These are phyloP conservation scores for Genyomyrus donnyi DNA, from an alignment of 2,113 vertebrate genomes.

Conservation along the genomic window DNA sequence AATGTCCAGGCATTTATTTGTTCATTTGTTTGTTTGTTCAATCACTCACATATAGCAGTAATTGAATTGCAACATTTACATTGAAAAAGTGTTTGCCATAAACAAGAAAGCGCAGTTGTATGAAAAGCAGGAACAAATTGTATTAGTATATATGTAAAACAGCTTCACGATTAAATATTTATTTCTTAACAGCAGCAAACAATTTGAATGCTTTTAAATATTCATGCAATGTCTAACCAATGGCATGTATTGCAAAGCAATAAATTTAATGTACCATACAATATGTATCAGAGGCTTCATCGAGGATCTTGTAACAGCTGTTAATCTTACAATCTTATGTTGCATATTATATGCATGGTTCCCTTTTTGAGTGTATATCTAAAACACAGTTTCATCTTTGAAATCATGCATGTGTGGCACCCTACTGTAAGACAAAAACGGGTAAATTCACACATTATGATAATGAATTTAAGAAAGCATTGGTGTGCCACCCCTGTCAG, in stretches of 20 bases:
- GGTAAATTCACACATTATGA: not conserved
- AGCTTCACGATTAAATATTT: not conserved
- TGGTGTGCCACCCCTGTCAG: not conserved
- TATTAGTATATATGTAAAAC: constrained; percentile 6
- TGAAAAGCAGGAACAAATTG: not conserved
- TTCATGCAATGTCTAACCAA: not conserved
- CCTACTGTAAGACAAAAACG: not conserved
- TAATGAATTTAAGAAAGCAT: not conserved
- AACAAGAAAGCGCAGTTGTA: not conserved
- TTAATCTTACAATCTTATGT: not conserved
- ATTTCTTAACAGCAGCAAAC: not conserved
- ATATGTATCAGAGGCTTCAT: not conserved
- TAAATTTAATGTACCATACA: not conserved
- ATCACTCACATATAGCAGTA: not conserved
- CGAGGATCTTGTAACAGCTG: not conserved
- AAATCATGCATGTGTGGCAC: not conserved
- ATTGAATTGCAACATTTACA: not conserved
- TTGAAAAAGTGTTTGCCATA: not conserved
- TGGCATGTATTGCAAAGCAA: not conserved
- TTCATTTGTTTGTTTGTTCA: not conserved
- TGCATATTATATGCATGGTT: not conserved
- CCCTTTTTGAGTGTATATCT: not conserved
- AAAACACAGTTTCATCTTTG: not conserved
- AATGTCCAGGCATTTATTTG: not conserved
- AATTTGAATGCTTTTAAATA: not conserved